Evolutionary conservation across 2,888 invertebrate genomes (phyloP).

Genomic region (Drosophila paranaensis): DNA sequence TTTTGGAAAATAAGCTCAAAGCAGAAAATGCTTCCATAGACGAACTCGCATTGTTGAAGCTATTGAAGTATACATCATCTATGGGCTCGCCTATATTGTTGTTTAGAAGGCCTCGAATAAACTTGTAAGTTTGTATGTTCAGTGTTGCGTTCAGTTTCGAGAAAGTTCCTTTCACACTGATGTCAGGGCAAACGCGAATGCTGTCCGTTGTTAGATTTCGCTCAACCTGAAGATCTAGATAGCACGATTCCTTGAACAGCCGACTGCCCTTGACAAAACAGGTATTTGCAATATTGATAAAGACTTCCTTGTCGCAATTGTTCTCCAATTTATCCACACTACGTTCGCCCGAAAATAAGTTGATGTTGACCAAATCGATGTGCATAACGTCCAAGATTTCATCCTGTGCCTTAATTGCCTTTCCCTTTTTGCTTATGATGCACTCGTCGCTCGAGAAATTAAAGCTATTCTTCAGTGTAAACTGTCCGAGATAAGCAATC

Average conservation of each 20-base stretch:
- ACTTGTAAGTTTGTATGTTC: conserved; percentile 93
- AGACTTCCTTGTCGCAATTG: conserved; percentile 54
- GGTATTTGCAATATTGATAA: conserved; percentile 82
- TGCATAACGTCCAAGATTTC: conserved; percentile 88
- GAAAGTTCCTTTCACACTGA: conserved; percentile 93
- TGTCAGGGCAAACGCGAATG: conserved; percentile 89
- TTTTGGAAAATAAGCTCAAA: conserved; percentile 64
- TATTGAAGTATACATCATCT: conserved; percentile 87
- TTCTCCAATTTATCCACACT: conserved; percentile 52
- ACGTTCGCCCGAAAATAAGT: conserved; percentile 87
- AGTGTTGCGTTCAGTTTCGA: conserved; percentile 93
- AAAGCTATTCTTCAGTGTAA: conserved; percentile 92
- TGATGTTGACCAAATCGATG: conserved; percentile 89
- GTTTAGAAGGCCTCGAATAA: conserved; percentile 93
- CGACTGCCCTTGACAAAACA: conserved; percentile 86
- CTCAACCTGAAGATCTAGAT: conserved; percentile 92
- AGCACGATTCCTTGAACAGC: conserved; percentile 92
- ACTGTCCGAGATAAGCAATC: conserved; percentile 91
- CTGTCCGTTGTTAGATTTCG: conserved; percentile 89
- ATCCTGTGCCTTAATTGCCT: conserved; percentile 56
- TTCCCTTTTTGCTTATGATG: conserved; percentile 75
- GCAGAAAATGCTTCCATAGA: conserved; percentile 81
- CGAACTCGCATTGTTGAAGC: conserved; percentile 72
- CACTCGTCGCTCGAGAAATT: conserved; percentile 86
- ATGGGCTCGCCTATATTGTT: conserved; percentile 96